A percentile compares a stretch with the other conserved stretches of the same genome.
These are phyloP conservation scores for Ophiodon elongatus DNA, from an alignment of 2,113 vertebrate species.

Conservation along the genomic window DNA sequence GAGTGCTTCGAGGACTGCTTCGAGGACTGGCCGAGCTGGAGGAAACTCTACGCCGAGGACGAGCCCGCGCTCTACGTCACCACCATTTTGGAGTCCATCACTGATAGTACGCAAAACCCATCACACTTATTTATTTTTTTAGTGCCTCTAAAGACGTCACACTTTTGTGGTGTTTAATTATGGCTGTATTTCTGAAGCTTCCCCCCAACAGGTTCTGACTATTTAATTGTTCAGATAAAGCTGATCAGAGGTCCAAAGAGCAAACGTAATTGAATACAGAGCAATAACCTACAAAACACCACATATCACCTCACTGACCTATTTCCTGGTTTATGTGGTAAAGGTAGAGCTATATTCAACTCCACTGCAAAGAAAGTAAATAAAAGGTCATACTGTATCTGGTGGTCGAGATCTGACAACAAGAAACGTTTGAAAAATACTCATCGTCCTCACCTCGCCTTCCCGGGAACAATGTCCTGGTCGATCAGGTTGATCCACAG, in stretches of 20 bases:
- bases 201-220: background rate
- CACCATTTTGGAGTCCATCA: conserved; percentile 74
- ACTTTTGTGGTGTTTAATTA: background rate
- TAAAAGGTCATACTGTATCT: background rate
- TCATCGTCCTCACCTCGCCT: background rate
- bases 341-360: background rate
- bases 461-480: background rate
- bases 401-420: background rate
- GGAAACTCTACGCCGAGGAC: conserved; percentile 79
- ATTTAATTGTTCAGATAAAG: background rate
- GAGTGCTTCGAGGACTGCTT: conserved; percentile 71
- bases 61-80: conserved; percentile 79
- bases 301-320: background rate
- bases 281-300: background rate
- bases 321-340: background rate
- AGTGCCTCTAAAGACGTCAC: background rate
- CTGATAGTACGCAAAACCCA: conserved; percentile 69
- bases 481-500: background rate
- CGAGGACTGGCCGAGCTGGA: conserved; percentile 79
- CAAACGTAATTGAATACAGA: background rate
- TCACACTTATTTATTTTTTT: background rate
- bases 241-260: background rate
- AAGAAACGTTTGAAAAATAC: background rate
- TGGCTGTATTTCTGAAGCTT: background rate
- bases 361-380: background rate